Evolutionary conservation across 2,797 vertebrate species (phyloP).

Genomic region (Amphiprion clarkii): DNA sequence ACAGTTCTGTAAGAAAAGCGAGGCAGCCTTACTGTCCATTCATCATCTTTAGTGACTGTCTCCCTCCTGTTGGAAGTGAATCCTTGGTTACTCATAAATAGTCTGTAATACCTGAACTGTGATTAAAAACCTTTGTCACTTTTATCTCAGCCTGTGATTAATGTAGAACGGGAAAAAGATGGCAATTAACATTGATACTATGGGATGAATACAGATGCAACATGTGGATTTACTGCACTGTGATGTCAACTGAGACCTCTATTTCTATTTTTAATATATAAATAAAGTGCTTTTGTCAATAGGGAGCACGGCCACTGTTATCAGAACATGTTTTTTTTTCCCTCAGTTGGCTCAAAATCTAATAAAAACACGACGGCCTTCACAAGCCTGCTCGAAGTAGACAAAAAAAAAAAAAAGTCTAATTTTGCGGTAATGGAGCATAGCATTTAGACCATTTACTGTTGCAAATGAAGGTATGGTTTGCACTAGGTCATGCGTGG

Average conservation of each 20-base stretch:
- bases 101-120: slow-evolving; percentile 27
- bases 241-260: neutral
- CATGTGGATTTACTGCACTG: neutral
- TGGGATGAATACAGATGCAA: slow-evolving; percentile 13
- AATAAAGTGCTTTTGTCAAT: neutral
- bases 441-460: slow-evolving; percentile 1
- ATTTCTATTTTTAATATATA: neutral
- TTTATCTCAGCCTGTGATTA: slow-evolving; percentile 37
- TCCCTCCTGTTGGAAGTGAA: slow-evolving; percentile 30
- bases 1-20: slow-evolving; percentile 20
- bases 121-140: slow-evolving; percentile 39
- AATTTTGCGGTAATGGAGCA: slow-evolving; percentile 16
- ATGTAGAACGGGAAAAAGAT: slow-evolving; percentile 29
- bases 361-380: neutral
- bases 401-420: neutral
- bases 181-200: slow-evolving; percentile 31
- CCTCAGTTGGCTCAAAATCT: neutral
- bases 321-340: neutral
- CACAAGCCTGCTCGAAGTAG: slow-evolving; percentile 2
- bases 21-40: slow-evolving; percentile 29
- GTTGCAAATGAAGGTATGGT: neutral
- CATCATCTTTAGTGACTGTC: slow-evolving; percentile 53
- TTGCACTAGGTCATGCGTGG: slow-evolving; percentile 10
- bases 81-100: slow-evolving; percentile 54
- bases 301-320: neutral